Conservation (phyloP, 1,140 invertebrate genomes). For the Eumaeus atala region DNA sequence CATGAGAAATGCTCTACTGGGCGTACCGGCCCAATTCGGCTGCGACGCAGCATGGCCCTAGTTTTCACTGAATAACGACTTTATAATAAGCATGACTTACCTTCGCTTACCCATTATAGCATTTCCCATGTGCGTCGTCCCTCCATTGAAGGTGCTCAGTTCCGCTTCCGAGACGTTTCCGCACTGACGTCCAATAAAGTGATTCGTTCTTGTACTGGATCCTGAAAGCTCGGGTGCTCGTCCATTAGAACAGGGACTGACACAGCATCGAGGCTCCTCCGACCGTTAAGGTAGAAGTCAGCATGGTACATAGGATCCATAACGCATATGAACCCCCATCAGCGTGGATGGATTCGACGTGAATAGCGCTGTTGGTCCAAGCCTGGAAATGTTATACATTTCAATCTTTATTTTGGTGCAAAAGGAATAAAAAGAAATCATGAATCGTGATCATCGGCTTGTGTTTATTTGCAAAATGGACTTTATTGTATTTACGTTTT, state of each 20-base stretch:
- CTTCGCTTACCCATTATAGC: slow-evolving; percentile 33
- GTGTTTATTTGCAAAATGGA: too few relatives aligned
- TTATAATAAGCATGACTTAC: too few relatives aligned
- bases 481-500: too few relatives aligned
- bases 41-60: too few relatives aligned
- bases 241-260: slow-evolving; percentile 69
- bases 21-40: too few relatives aligned
- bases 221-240: slow-evolving; percentile 73
- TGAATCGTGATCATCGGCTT: too few relatives aligned
- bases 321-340: slow-evolving; percentile 67
- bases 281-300: slow-evolving; percentile 78
- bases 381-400: slow-evolving; percentile 57
- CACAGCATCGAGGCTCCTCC: slow-evolving; percentile 78
- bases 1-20: too few relatives aligned
- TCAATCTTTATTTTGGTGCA: too few relatives aligned
- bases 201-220: slow-evolving; percentile 65
- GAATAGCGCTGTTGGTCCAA: slow-evolving; percentile 77
- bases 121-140: slow-evolving; percentile 50
- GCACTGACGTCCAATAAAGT: slow-evolving; percentile 62
- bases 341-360: slow-evolving; percentile 79
- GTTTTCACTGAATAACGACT: too few relatives aligned
- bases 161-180: slow-evolving; percentile 34
- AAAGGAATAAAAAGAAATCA: too few relatives aligned
- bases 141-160: slow-evolving; percentile 34
- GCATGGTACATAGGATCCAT: slow-evolving; percentile 49